phyloP scores from a whole-genome alignment of 2,797 vertebrate species.

The Hoplostethus mediterraneus region DNA sequence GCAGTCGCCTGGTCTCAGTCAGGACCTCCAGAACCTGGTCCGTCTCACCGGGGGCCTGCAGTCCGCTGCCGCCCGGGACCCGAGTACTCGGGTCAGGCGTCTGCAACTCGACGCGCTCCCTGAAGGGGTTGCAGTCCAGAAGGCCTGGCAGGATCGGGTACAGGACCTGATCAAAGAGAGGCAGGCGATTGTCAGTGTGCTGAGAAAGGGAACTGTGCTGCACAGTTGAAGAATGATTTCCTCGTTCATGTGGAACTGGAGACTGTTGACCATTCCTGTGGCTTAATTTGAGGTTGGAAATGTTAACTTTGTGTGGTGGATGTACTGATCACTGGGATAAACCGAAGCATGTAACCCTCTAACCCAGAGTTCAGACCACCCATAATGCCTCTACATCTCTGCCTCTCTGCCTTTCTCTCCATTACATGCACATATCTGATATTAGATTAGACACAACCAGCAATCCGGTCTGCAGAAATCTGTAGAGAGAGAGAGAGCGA shows the following conservation, averaged over 20 bases:
- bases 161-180: slow-evolving; percentile 73
- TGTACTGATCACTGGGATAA: slow-evolving; percentile 55
- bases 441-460: slow-evolving; percentile 37
- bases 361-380: slow-evolving; percentile 69
- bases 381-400: slow-evolving; percentile 28
- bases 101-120: slow-evolving; percentile 50
- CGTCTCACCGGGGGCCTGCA: slow-evolving; percentile 71
- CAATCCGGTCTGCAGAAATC: slow-evolving; percentile 1
- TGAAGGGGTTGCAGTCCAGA: slow-evolving; percentile 84
- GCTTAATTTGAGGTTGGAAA: slow-evolving; percentile 69
- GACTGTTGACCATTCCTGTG: slow-evolving; percentile 64
- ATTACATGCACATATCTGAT: slow-evolving; percentile 12
- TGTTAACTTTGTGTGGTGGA: slow-evolving; percentile 48
- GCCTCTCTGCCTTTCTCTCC: slow-evolving; percentile 21
- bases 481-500: slow-evolving; percentile 21
- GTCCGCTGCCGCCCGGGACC: slow-evolving; percentile 51
- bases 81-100: slow-evolving; percentile 35
- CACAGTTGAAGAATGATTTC: slow-evolving; percentile 27
- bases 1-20: slow-evolving; percentile 69
- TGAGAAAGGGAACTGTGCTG: slow-evolving; percentile 11
- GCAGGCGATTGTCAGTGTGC: not conserved
- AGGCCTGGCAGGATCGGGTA: slow-evolving; percentile 81
- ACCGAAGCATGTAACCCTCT: slow-evolving; percentile 46
- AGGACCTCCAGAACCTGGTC: slow-evolving; percentile 78
- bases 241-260: slow-evolving; percentile 34